Conservation (phyloP, 2,888 invertebrate genomes). For the Napeogenes sylphis region DNA sequence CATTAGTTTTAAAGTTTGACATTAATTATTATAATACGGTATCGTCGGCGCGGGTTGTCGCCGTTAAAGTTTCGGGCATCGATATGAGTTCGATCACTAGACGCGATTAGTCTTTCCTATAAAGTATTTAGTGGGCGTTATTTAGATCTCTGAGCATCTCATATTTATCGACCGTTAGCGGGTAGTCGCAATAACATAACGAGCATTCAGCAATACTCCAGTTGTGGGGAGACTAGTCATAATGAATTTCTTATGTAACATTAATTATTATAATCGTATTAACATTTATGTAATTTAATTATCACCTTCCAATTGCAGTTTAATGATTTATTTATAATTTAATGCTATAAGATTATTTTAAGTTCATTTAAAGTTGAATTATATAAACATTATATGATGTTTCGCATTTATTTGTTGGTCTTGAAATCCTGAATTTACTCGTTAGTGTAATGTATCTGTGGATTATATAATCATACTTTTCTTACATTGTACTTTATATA, state of each 20-base stretch:
- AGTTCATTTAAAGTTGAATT: background rate
- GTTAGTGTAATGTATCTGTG: conserved; percentile 27
- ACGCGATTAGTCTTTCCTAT: conserved; percentile 13
- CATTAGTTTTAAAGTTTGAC: conserved; percentile 47
- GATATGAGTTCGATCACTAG: conserved; percentile 19
- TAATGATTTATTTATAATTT: conserved; percentile 35
- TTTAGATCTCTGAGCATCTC: conserved; percentile 66
- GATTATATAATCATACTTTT: conserved; percentile 7
- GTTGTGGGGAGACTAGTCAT: conserved; percentile 60
- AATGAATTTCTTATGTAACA: conserved; percentile 41
- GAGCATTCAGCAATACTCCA: conserved; percentile 43
- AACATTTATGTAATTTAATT: conserved; percentile 29
- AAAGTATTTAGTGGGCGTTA: conserved; percentile 41
- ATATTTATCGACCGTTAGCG: conserved; percentile 44
- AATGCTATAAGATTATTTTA: conserved; percentile 33
- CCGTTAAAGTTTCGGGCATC: conserved; percentile 17
- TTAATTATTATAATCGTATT: conserved; percentile 35
- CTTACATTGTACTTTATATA: conserved; percentile 7
- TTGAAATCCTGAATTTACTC: conserved; percentile 22
- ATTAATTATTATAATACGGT: conserved; percentile 15
- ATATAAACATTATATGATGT: background rate
- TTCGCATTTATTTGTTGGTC: conserved; percentile 36
- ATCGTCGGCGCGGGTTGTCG: conserved; percentile 14
- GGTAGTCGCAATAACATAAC: conserved; percentile 43
- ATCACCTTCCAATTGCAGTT: conserved; percentile 36